Evolutionary conservation across 2,888 invertebrate species (phyloP).

Genomic region (Hirtodrosophila alboralis): DNA sequence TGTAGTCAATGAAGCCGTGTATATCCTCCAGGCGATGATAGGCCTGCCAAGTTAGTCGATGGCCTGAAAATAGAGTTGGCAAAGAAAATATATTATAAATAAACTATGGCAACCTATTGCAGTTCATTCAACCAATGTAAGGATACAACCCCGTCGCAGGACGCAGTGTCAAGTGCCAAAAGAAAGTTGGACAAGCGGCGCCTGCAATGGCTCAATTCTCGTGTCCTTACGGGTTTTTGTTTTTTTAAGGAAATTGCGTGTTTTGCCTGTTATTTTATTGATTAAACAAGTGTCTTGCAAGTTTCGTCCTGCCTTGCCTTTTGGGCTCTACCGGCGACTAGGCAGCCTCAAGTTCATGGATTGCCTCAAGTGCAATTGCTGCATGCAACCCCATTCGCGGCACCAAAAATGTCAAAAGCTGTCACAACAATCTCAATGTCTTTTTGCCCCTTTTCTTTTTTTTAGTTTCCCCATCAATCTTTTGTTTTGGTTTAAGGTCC

Average conservation of each 20-base stretch:
- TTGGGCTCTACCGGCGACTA: no score
- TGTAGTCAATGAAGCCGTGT: conserved; percentile 88
- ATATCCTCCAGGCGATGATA: conserved; percentile 90
- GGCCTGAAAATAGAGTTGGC: conserved; percentile 66
- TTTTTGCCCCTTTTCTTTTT: conserved; percentile 18
- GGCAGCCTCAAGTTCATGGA: conserved; percentile 13
- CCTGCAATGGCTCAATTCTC: conserved; percentile 40
- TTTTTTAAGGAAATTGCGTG: conserved; percentile 55
- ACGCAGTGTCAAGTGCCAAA: conserved; percentile 53
- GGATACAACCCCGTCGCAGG: background rate
- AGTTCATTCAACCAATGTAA: conserved; percentile 54
- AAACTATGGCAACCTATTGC: conserved; percentile 45
- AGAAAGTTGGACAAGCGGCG: conserved; percentile 18
- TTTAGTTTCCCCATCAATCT: background rate
- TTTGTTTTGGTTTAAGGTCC: conserved; percentile 6
- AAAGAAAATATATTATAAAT: background rate
- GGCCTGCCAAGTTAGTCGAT: conserved; percentile 90
- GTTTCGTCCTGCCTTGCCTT: background rate
- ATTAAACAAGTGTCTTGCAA: conserved; percentile 67
- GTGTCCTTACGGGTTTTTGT: conserved; percentile 12
- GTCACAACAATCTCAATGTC: conserved; percentile 45
- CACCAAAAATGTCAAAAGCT: conserved; percentile 50
- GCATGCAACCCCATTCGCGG: conserved; percentile 2
- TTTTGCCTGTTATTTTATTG: conserved; percentile 57
- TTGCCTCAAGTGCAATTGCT: conserved; percentile 11